Evolutionary conservation across 2,888 invertebrate species (phyloP), one percentile per base, ranked within the genome.

Genomic region (Drosophila melanosoma): DNA sequence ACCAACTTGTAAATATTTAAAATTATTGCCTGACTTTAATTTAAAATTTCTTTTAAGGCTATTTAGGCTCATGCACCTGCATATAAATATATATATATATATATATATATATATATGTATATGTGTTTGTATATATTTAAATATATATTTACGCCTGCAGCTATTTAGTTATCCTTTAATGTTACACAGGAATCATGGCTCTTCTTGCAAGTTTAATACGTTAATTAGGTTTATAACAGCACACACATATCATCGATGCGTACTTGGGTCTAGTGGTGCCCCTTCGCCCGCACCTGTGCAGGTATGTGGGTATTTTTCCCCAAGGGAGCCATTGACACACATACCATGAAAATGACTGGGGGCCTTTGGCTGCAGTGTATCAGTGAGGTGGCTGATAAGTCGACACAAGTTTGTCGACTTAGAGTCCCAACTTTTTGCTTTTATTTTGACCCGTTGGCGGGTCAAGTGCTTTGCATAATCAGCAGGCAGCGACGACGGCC

Each of bases 191-290:
- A 29, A 53, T 49, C 36, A 52, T 40, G 57, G 64, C 83, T 69
- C 74, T 71, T 86, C 81, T 77, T 87, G 87, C 87, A 90, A 90
- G 74, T 88, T 88, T 83, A 89, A 89, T 90, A 76, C 87, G 78
- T 90, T 90, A 83, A 87, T 90, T 87, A 89, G 84, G 76, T 76
- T 83, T 87, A 83, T 83, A 89, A 79, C 80, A 66, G 62, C 61
- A 66, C 79, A 76, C 80, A 71, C 67, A 90, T 82, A 79, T 72
- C 74, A 72, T 57, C 64, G 52, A 33, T 68, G 57, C 26, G 64
- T 52, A 26, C 38, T 15, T 40, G 38, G 36, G 40, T 48, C 52
- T 35, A 26, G 36, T 38, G 48, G 42, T 23, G 15, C n/a, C 49
- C n/a, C 40, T 48, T 23, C 38, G 35, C 26, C 23, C 36, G 4